Evolutionary conservation across 2,113 vertebrate genomes (phyloP).

Genomic region (Dipodomys stephensi): DNA sequence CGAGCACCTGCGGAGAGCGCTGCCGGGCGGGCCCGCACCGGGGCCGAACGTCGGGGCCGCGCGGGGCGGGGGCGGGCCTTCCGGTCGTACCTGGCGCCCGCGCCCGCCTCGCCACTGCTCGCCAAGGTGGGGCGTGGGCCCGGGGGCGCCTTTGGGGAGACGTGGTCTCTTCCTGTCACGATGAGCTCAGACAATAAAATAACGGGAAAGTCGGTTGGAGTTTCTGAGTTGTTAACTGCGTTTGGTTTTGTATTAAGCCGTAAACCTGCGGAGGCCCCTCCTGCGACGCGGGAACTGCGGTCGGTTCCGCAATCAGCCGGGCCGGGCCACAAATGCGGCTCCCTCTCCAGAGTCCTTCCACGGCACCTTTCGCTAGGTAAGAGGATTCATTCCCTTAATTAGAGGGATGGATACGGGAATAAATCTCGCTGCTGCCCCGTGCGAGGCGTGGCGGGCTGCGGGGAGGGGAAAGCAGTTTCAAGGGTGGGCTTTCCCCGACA

Average conservation of each 20-base stretch:
- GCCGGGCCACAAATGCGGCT: constrained; percentile 88
- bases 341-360: constrained; percentile 87
- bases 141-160: constrained; percentile 74
- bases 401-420: constrained; percentile 89
- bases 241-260: constrained; percentile 87
- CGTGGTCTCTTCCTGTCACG: constrained; percentile 82
- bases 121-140: constrained; percentile 50
- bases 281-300: constrained; percentile 81
- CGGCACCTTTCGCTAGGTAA: constrained; percentile 90
- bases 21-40: too few relatives aligned
- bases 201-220: constrained; percentile 88
- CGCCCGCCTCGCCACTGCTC: constrained; percentile 20
- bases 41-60: not conserved
- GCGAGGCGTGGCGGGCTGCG: constrained; percentile 44
- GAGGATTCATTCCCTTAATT: constrained; percentile 91
- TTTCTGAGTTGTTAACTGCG: constrained; percentile 88
- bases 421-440: constrained; percentile 78
- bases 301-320: constrained; percentile 89
- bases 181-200: constrained; percentile 89
- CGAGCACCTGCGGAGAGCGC: too few relatives aligned
- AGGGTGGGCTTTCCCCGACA: not conserved
- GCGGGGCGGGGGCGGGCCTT: not conserved
- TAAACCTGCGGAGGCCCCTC: too few relatives aligned
- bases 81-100: not conserved
- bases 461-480: not conserved